Base-by-base conservation (phyloP, 1,140 invertebrate species). In the Maconellicoccus hirsutus region DNA sequence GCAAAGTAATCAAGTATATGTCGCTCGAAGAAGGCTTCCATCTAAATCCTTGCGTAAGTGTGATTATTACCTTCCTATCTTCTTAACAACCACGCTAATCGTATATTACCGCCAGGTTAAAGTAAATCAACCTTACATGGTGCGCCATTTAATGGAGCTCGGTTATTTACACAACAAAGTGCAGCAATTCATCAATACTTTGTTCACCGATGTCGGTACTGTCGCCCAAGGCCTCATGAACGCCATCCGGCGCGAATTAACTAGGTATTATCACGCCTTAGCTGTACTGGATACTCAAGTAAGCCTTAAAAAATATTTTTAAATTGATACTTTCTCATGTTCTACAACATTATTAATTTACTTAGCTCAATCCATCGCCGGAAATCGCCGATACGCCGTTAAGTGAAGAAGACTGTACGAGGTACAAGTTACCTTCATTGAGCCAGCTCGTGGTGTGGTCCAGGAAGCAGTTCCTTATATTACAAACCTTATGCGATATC, bases 91-190 rank as follows among this genome's bases (percentile, higher is more conserved):
- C n/a, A 66, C 22, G 25, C 25, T 23, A 6, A 10, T 66, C 25
- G 61, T 66, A 23, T 66, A 2, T 16, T 66, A 7, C 4, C n/a
- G 6, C 52, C 21, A 66, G 61, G 25, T 66, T 2, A 66, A 66
- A 66, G 19, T 66, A 23, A 26, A 66, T 66, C 61, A 66, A 25
- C 61, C 61, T 23, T 66, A 66, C 19, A 66, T 66, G 61, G 22
- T 66, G 10, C 4, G 2, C 1, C 61, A 66, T 16, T 4, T 66
- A 25, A 66, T 66, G 61, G 61, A 66, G 19, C 25, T 66, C 22
- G 61, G 61, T 6, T 66, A 25, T 22, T 26, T 66, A 26, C 61
- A 66, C 19, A 66, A 66, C 21, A 23, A 66, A 66, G 16, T 66
- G 22, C 8, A 23, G 25, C 61, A 66, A 23, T 66, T 23, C 61